phyloP scores from a whole-genome alignment of 2,888 invertebrate genomes.

The Nebria brevicollis region DNA sequence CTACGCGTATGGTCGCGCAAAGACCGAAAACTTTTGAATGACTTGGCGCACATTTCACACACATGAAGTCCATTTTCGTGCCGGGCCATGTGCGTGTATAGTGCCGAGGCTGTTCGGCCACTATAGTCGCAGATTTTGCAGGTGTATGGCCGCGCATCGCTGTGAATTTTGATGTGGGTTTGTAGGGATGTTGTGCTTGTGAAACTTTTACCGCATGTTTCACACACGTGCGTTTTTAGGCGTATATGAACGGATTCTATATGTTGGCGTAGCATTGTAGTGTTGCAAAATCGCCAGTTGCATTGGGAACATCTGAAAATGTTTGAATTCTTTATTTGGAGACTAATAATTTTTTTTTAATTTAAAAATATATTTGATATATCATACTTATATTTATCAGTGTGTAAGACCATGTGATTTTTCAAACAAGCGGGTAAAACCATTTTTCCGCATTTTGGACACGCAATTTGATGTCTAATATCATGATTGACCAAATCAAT shows the following conservation, averaged over 20 bases:
- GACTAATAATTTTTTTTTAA: background rate
- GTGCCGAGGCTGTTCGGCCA: constrained; percentile 56
- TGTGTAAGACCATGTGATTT: constrained; percentile 54
- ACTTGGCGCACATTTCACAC: constrained; percentile 57
- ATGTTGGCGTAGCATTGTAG: constrained; percentile 54
- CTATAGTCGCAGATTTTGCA: constrained; percentile 56
- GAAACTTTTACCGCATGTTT: constrained; percentile 56
- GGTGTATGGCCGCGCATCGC: constrained; percentile 54
- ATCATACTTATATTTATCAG: constrained; percentile 51
- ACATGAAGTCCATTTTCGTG: constrained; percentile 55
- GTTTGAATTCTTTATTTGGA: background rate
- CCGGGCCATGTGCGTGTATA: constrained; percentile 57
- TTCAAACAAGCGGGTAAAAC: constrained; percentile 55
- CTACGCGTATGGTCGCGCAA: constrained; percentile 55
- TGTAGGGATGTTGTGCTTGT: constrained; percentile 54
- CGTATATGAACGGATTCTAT: constrained; percentile 55
- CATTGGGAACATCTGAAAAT: constrained; percentile 53
- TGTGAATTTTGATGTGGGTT: constrained; percentile 55
- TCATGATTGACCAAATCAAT: constrained; percentile 54
- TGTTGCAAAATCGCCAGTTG: constrained; percentile 53
- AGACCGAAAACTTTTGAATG: constrained; percentile 56
- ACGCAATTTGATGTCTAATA: constrained; percentile 53
- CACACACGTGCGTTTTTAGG: constrained; percentile 56
- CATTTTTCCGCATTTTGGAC: constrained; percentile 54
- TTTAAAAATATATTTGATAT: background rate